Conservation (phyloP, 2,113 vertebrate species). For the Alectura lathami region DNA sequence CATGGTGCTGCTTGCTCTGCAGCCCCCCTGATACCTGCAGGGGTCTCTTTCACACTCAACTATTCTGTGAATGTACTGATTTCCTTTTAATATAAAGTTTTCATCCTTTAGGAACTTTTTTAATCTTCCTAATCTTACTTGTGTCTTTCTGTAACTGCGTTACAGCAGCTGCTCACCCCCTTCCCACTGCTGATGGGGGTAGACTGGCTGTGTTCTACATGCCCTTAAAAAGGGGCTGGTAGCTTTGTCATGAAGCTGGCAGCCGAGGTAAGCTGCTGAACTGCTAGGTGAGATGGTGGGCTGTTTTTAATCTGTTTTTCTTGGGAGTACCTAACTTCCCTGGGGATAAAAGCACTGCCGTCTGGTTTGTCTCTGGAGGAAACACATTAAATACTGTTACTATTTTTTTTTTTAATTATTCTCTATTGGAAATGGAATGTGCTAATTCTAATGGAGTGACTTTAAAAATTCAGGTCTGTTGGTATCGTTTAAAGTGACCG, state of each 20-base stretch:
- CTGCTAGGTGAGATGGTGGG: neutral
- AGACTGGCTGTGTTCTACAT: neutral
- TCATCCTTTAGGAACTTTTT: neutral
- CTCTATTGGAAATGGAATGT: neutral
- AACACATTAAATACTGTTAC: neutral
- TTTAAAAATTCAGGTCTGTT: neutral
- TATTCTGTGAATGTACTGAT: neutral
- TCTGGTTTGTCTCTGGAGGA: neutral
- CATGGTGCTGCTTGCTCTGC: neutral
- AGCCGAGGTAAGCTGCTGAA: neutral
- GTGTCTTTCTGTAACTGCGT: neutral
- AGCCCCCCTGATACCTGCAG: neutral
- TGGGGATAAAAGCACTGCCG: neutral
- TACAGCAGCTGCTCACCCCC: neutral
- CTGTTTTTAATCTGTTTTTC: neutral
- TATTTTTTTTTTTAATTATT: neutral
- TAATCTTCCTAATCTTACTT: neutral
- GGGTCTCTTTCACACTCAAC: neutral
- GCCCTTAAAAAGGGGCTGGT: neutral
- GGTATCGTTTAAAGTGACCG: neutral
- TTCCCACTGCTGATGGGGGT: neutral
- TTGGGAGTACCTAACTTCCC: neutral
- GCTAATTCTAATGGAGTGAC: neutral
- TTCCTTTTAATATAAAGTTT: neutral
- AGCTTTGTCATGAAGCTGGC: neutral